Conservation (phyloP, 2,888 invertebrate genomes). For the Nomada ferruginata region DNA sequence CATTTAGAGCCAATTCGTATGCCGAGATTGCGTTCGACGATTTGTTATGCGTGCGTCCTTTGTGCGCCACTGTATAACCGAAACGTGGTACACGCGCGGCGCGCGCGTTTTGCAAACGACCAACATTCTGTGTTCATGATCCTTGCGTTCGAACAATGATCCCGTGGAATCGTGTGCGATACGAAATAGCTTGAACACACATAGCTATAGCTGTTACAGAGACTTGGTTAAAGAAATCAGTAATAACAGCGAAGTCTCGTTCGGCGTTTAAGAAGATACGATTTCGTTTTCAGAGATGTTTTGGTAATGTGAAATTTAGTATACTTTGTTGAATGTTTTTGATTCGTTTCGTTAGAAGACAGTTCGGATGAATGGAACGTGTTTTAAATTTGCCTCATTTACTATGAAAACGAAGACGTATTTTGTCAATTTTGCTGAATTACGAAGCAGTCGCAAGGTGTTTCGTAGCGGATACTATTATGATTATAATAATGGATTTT, state of each 20-base stretch:
- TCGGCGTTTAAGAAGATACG: no score
- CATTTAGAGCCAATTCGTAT: constrained; percentile 70
- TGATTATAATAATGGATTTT: neutral
- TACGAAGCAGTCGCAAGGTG: neutral
- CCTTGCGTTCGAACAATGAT: neutral
- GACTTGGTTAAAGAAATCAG: no score
- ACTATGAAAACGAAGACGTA: neutral
- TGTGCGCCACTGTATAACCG: neutral
- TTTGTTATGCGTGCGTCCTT: constrained; percentile 50
- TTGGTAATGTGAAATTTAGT: no score
- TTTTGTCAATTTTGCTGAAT: neutral
- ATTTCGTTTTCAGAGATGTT: no score
- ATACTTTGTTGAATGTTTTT: no score
- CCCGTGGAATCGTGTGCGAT: neutral
- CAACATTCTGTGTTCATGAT: no score
- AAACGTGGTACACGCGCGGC: neutral
- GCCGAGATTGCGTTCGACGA: constrained; percentile 64
- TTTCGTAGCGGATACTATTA: neutral
- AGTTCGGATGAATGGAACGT: no score
- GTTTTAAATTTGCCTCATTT: neutral
- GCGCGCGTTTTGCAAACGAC: neutral
- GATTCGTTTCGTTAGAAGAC: no score
- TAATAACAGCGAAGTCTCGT: no score
- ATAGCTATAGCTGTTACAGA: no score
- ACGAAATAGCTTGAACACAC: no score